Base-by-base conservation (phyloP, 2,888 invertebrate species). In the Temnothorax ravouxi region DNA sequence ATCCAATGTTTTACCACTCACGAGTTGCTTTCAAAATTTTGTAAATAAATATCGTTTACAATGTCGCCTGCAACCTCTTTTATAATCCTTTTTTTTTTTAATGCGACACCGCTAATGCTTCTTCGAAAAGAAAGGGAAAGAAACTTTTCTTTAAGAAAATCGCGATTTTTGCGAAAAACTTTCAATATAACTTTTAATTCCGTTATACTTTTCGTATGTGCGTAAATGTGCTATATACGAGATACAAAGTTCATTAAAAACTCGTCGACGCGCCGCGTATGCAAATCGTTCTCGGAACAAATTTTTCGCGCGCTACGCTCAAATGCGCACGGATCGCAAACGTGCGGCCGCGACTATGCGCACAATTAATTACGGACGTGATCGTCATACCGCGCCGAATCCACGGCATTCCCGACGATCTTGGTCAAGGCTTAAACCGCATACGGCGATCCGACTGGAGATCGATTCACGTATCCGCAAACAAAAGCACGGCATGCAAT, bases 331-430 rank as follows among this genome's bases (percentile, higher is more conserved):
- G 75, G 54, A 83, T 62, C 84, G 88, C 87, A 75, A 91, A 88
- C 91, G 88, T 64, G 87, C 76, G 80, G 84, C 86, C 86, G 86
- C 90, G 89, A 87, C 87, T 87, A 88, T 88, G 90, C 89, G 89
- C 88, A 85, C 89, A 90, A 91, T 91, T 91, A 91, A 91, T 91
- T 91, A 91, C 88, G 83, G 86, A 87, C 91, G 89, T 91, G 90
- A 90, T 82, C 86, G 87, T 89, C 91, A 91, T 91, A 91, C 91
- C 88, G 85, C 74, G 86, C 87, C 80, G 79, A 88, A 89, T 90
- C 87, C 89, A 86, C 87, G 87, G 87, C 88, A 91, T 91, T 90
- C 90, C 86, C 89, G 87, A 86, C 91, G 87, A 91, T 89, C 90
- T 90, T 87, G 90, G 87, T 86, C 86, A 84, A 86, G 90, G 86